Evolutionary conservation across 30 jellyfish, hydroid and myxozoan genomes (phyloP), one percentile per base, ranked within the genome.

Genomic region (Hydra vulgaris): DNA sequence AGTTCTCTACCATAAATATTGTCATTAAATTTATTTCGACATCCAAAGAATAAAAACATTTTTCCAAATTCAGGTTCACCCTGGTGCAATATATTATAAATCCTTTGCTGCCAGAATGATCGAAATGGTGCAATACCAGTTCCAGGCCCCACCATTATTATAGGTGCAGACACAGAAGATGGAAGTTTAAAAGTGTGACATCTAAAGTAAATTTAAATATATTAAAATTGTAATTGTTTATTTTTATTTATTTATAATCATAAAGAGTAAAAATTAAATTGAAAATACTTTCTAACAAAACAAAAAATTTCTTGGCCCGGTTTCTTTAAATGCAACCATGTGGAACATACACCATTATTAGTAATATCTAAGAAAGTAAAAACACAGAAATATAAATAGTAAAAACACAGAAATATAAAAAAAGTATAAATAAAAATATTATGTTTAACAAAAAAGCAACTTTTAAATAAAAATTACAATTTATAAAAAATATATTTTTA

Each of bases 81-180:
- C 21, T 95, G 89, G 4, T 66, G 83, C 8, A 25, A 83, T 12
- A 72, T 84, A n/a, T 90, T 87, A 69, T 56, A 73, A 24, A 73
- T 23, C 7, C 89, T 89, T 56, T 85, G 85, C 89, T 90, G 97
- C 97, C 97, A 90, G 83, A 90, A 90, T 7, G 87, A 54, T 54
- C 97, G 77, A 22, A 90, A 86, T 25, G 97, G 97, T 25, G 97
- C 97, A 53, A 90, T 90, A 40, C 97, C 97, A 12, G 97, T 90
- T 18, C 97, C 97, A 15, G 97, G 97, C 0, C 97, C 97, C 54
- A 90, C 89, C 95, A 90, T 82, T 7, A 90, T 56, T 18, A 90
- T 81, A 1, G 97, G 97, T 15, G 86, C 87, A 18, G 82, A 66
- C 23, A 77, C 78, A 23, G 81, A 94, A 17, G 82, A 90, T 17